These are phyloP conservation scores for Electrophaes corylata DNA, from an alignment of 2,888 invertebrate species.

Conservation along the genomic window DNA sequence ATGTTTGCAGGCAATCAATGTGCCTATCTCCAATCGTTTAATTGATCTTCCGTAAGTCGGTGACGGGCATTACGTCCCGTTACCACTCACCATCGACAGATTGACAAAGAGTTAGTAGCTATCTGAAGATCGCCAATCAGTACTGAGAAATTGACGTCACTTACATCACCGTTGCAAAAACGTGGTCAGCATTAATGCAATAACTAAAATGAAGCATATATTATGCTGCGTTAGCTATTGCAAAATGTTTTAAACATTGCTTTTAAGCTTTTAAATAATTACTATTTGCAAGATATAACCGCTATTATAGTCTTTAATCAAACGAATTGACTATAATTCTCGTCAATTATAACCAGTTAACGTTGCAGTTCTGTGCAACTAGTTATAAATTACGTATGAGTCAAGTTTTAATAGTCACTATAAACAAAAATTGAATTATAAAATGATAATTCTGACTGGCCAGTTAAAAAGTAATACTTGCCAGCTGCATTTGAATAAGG, in stretches of 20 bases:
- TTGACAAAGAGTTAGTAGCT: conserved; percentile 27
- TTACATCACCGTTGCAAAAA: conserved; percentile 41
- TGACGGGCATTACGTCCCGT: conserved; percentile 47
- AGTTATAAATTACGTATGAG: background rate
- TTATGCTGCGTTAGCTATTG: background rate
- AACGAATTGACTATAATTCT: background rate
- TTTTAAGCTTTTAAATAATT: conserved; percentile 1
- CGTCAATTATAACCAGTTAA: background rate
- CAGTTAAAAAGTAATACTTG: background rate
- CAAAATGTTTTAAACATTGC: background rate
- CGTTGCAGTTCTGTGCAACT: background rate
- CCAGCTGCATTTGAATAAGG: too few relatives aligned
- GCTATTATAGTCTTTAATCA: background rate
- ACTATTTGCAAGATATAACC: background rate
- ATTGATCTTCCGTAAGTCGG: conserved; percentile 53
- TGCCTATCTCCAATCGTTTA: conserved; percentile 56
- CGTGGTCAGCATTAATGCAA: conserved; percentile 24
- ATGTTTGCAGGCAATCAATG: conserved; percentile 34
- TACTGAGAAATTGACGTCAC: conserved; percentile 47
- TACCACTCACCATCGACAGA: conserved; percentile 47
- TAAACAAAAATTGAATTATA: background rate
- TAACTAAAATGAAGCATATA: background rate
- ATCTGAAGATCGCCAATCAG: conserved; percentile 47
- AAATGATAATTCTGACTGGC: background rate
- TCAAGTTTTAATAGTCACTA: background rate